Percentiles rank a stretch among this genome's conserved stretches.
phyloP scores from a whole-genome alignment of 2,888 invertebrate genomes.

The Gymnocheta viridis region DNA sequence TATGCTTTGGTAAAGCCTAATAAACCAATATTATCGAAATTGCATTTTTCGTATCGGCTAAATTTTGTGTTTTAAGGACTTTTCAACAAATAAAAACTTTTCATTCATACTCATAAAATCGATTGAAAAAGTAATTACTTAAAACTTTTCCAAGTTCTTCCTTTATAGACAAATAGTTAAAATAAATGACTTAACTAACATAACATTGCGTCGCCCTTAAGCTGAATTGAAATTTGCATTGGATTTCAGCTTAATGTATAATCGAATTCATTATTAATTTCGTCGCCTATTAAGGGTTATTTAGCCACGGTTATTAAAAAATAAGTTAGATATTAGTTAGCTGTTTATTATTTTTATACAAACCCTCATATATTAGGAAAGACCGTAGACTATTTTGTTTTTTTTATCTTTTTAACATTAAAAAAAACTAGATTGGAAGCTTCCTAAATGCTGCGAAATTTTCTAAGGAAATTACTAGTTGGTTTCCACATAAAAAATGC shows the following conservation, averaged over 20 bases:
- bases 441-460: conserved; percentile 19
- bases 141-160: not conserved
- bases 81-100: conserved; percentile 7
- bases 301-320: not conserved
- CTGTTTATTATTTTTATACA: no score
- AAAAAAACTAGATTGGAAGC: not conserved
- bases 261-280: not conserved
- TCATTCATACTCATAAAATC: not conserved
- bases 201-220: not conserved
- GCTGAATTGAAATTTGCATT: not conserved
- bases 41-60: conserved; percentile 21
- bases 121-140: not conserved
- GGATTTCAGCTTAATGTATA: not conserved
- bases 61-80: not conserved
- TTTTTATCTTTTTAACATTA: not conserved
- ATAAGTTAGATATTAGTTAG: not conserved
- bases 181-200: not conserved
- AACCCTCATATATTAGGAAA: conserved; percentile 1
- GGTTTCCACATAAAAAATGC: conserved; percentile 20
- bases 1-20: conserved; percentile 65
- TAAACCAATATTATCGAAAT: conserved; percentile 59
- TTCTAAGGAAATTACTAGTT: conserved; percentile 44
- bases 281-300: not conserved
- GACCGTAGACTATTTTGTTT: not conserved
- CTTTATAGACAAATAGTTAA: not conserved